phyloP scores from a whole-genome alignment of 2,797 vertebrate genomes.

The Gymnothorax reevesii region DNA sequence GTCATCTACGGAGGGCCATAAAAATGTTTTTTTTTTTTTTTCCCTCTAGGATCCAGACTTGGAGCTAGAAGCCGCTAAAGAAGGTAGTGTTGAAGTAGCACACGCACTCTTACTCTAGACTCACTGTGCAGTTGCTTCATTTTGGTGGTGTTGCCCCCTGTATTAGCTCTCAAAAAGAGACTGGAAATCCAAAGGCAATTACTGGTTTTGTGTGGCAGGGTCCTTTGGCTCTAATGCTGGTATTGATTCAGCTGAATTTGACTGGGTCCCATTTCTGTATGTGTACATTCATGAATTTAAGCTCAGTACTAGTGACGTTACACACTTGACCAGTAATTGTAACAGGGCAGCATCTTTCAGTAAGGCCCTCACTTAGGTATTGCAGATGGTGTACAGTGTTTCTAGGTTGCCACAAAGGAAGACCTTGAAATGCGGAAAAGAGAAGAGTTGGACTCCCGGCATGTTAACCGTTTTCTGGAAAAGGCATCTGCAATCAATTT shows the following conservation, averaged over 20 bases:
- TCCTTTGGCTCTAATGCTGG: constrained; percentile 47
- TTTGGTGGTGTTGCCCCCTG: constrained; percentile 42
- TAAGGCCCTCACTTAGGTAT: constrained; percentile 58
- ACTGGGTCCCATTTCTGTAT: background rate
- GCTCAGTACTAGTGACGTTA: constrained; percentile 50
- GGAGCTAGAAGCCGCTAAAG: constrained; percentile 72
- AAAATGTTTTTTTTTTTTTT: background rate
- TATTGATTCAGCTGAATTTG: background rate
- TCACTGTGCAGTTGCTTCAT: constrained; percentile 62
- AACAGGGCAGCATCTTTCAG: constrained; percentile 45
- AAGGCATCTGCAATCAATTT: constrained; percentile 56
- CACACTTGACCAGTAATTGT: constrained; percentile 70
- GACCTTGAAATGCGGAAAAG: constrained; percentile 50
- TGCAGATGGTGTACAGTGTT: constrained; percentile 70
- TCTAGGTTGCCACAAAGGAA: constrained; percentile 69
- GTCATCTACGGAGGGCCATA: background rate
- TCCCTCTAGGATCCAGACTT: constrained; percentile 58
- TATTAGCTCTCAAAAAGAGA: constrained; percentile 80
- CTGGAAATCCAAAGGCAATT: constrained; percentile 92
- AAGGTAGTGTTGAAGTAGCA: constrained; percentile 83
- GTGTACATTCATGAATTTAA: background rate
- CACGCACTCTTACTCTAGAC: constrained; percentile 45
- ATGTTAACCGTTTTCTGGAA: constrained; percentile 57
- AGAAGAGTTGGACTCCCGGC: constrained; percentile 40
- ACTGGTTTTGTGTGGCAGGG: constrained; percentile 80